Evolutionary conservation across 2,113 vertebrate species (phyloP).

Genomic region (Azemiops feae): DNA sequence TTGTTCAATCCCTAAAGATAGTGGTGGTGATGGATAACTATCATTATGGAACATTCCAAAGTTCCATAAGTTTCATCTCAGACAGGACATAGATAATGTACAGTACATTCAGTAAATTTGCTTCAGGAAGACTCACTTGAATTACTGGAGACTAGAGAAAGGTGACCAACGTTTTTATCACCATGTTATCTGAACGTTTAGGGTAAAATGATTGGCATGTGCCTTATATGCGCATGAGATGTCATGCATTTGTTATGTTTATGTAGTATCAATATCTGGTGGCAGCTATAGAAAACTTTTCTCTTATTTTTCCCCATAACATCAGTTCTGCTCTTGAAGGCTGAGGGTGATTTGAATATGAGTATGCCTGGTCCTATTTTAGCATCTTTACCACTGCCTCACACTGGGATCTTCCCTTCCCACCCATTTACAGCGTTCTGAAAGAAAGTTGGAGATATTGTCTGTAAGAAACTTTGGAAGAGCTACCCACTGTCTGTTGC

Average conservation of each 20-base stretch:
- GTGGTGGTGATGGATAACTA: not conserved
- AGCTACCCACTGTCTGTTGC: slow-evolving; percentile 15
- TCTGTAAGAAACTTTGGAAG: not conserved
- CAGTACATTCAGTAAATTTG: not conserved
- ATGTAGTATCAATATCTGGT: not conserved
- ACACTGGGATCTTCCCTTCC: not conserved
- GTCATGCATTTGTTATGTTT: not conserved
- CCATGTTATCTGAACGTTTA: not conserved
- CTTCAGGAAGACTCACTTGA: not conserved
- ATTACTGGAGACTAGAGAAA: not conserved
- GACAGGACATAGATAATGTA: not conserved
- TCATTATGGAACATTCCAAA: not conserved
- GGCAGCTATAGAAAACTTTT: not conserved
- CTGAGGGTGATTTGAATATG: not conserved
- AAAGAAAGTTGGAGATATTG: not conserved
- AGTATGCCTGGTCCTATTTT: not conserved
- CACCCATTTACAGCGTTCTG: not conserved
- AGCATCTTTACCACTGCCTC: not conserved
- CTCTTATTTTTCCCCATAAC: not conserved
- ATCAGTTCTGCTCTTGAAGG: not conserved
- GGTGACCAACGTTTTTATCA: not conserved
- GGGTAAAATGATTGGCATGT: not conserved
- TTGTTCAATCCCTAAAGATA: not conserved
- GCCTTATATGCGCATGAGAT: not conserved
- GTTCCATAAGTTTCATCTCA: not conserved